Conservation (phyloP, 1,140 invertebrate genomes). For the Cydia amplana region DNA sequence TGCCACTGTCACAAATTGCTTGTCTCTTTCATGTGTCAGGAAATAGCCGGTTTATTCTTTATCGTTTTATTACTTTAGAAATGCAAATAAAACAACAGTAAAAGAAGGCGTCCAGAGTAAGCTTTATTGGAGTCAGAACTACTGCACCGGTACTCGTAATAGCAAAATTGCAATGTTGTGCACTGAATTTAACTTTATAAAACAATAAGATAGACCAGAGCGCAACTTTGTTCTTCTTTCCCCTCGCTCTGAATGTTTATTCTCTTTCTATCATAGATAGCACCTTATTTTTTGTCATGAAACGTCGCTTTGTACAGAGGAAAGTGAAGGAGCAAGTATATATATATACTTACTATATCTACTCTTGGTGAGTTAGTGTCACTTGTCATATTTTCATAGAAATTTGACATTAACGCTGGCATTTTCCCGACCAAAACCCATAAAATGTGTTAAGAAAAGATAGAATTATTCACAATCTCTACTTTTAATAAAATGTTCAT, state of each 20-base stretch:
- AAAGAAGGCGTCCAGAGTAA: not conserved
- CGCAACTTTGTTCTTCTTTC: not conserved
- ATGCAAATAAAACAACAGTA: constrained; percentile 7
- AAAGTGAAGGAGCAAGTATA: too few species aligned
- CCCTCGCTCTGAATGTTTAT: not conserved
- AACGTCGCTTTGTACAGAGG: too few species aligned
- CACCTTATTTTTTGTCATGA: too few species aligned
- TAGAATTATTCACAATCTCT: not conserved
- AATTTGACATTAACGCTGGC: too few species aligned
- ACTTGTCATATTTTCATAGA: too few species aligned
- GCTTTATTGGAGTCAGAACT: constrained; percentile 17
- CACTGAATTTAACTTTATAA: not conserved
- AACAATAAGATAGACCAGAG: not conserved
- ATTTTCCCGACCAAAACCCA: too few species aligned
- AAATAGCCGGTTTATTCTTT: not conserved
- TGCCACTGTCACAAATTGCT: not conserved
- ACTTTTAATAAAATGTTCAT: constrained; percentile 2
- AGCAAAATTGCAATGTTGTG: not conserved
- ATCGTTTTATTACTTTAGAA: constrained; percentile 15
- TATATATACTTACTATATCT: too few species aligned
- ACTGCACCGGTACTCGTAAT: not conserved
- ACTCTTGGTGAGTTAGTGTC: too few species aligned
- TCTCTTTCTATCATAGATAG: too few species aligned
- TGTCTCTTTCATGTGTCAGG: constrained; percentile 4
- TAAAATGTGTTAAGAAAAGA: not conserved